Conservation (phyloP, 2,113 vertebrate species). For the Mesocricetus auratus region DNA sequence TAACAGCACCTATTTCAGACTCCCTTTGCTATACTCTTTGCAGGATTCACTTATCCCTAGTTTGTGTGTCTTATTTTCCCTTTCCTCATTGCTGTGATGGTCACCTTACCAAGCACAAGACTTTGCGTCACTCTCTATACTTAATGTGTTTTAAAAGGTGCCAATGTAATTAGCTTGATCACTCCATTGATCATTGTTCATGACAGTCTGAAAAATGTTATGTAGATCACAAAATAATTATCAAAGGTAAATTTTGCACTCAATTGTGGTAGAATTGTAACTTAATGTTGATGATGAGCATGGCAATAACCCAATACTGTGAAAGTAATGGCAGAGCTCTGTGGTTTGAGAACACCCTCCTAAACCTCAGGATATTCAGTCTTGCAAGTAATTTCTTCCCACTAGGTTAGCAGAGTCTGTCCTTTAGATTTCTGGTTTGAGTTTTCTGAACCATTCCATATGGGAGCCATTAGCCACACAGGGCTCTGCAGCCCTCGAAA, state of each 20-base stretch:
- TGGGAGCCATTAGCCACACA: not conserved
- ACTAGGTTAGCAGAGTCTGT: not conserved
- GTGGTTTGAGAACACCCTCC: not conserved
- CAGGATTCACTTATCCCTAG: not conserved
- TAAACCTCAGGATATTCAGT: not conserved
- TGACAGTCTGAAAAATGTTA: not conserved
- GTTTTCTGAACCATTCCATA: not conserved
- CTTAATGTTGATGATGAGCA: not conserved
- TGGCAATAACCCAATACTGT: not conserved
- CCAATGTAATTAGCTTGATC: not conserved
- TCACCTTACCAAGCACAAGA: not conserved
- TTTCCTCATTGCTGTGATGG: not conserved
- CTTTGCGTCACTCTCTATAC: not conserved
- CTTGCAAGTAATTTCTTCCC: not conserved
- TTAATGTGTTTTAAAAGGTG: constrained; percentile 30
- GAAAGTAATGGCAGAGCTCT: not conserved
- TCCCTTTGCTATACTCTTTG: not conserved
- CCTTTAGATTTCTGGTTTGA: not conserved
- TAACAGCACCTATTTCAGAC: not conserved
- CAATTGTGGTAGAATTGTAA: not conserved
- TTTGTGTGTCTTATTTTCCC: not conserved
- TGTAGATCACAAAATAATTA: constrained; percentile 25
- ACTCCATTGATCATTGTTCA: not conserved
- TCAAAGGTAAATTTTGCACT: constrained; percentile 6
- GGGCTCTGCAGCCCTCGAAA: not conserved